phyloP scores from a whole-genome alignment of 2,113 vertebrate genomes.

The Otis tarda region DNA sequence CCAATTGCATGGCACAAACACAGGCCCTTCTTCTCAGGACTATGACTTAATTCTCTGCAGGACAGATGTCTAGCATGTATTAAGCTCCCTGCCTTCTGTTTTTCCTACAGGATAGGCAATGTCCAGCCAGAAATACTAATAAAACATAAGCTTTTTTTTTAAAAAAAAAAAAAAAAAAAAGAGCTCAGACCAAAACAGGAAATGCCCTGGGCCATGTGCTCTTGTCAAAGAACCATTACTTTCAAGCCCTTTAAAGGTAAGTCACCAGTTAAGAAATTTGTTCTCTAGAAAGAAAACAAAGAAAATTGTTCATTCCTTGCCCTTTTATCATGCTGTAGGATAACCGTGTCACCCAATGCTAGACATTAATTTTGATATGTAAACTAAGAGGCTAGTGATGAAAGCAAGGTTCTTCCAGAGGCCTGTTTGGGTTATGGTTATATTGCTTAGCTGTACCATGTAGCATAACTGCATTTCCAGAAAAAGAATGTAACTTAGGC shows the following conservation, averaged over 20 bases:
- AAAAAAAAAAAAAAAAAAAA: not conserved
- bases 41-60: not conserved
- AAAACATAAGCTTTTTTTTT: not conserved
- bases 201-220: not conserved
- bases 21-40: not conserved
- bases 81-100: not conserved
- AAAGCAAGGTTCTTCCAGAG: not conserved
- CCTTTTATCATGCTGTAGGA: not conserved
- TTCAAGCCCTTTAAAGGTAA: not conserved
- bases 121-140: not conserved
- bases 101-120: not conserved
- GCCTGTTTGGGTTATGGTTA: not conserved
- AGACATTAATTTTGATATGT: not conserved
- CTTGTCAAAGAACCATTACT: not conserved
- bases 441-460: not conserved
- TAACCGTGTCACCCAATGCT: not conserved
- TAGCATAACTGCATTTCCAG: not conserved
- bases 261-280: not conserved
- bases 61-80: not conserved
- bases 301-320: not conserved
- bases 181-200: not conserved
- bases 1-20: not conserved
- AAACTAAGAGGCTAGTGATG: not conserved
- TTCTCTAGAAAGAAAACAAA: not conserved
- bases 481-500: not conserved